Base-by-base conservation (phyloP, 2,888 invertebrate genomes). In the Chrysotoxum bicinctum region DNA sequence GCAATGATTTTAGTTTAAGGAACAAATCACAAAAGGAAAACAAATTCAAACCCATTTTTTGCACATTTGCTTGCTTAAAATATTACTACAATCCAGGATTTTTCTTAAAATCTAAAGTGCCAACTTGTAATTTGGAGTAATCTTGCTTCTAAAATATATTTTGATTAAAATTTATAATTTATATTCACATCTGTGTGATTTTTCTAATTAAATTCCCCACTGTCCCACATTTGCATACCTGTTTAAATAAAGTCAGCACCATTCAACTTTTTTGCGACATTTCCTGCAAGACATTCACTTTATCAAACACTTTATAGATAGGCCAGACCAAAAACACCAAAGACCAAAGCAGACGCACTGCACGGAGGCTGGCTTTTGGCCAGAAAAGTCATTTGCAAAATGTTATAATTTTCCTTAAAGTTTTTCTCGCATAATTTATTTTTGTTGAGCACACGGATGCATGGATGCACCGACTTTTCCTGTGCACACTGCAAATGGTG, bases 321-420 rank as follows among this genome's bases (percentile, higher is more conserved):
- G 23, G 23, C 12, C 14, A 35, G 5, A 9, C 12, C 6, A 32
- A 19, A 35, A n/a, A n/a, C n/a, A n/a, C n/a, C n/a, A n/a, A n/a
- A 60, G 50, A 40, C 16, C n/a, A 45, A 45, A 45, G 26, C 48
- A 60, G 21, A 66, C 60, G 48, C 9, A 10, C 73, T 30, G 43
- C 48, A 72, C 45, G 30, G 21, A 40, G 73, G 62, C 80, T 85
- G 85, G 85, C 85, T 73, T 45, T 40, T 23, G 76, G 85, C 85
- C 85, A 85, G 73, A 85, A 85, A 85, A 81, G 85, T 73, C 76
- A 85, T 85, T 85, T 85, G 81, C 73, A 56, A 60, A 73, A 85
- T 77, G 80, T 85, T 85, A 76, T 76, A 81, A 85, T 81, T 85
- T 77, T 77, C 62, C 60, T 70, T 16, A 74, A 70, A 50, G 2